Conservation (phyloP, 2,797 vertebrate genomes). For the Neoniphon sammara region DNA sequence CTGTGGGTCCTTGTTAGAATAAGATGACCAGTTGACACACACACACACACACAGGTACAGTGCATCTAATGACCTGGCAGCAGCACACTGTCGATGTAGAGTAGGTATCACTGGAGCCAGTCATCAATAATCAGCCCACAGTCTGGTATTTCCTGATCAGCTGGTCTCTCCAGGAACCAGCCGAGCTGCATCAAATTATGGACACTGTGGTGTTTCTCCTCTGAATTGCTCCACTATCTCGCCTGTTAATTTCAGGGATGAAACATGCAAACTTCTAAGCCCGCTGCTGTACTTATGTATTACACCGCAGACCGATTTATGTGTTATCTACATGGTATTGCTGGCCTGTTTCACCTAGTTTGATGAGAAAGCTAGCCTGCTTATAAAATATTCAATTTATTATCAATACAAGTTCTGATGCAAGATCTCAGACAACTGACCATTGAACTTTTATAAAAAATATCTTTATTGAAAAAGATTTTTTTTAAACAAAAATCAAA, state of each 20-base stretch:
- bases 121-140: neutral
- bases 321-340: too few species aligned
- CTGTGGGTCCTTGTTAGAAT: constrained; percentile 1
- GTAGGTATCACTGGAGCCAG: neutral
- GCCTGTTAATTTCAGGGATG: constrained; percentile 20
- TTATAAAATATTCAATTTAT: neutral
- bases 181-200: neutral
- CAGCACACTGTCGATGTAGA: constrained; percentile 2
- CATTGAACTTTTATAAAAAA: constrained; percentile 63
- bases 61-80: neutral
- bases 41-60: too few species aligned
- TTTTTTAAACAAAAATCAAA: constrained; percentile 60
- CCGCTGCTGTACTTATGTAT: neutral
- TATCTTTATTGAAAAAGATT: constrained; percentile 75
- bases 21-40: constrained; percentile 16
- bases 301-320: neutral
- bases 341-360: too few species aligned
- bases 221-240: neutral
- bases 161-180: neutral
- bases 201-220: constrained; percentile 1
- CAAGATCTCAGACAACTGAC: constrained; percentile 8
- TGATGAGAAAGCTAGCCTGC: too few species aligned
- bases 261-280: constrained; percentile 10
- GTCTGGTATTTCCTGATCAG: neutral
- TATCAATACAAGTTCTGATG: neutral